These are phyloP conservation scores for Cosmia trapezina DNA, from an alignment of 2,888 invertebrate species.

Conservation along the genomic window DNA sequence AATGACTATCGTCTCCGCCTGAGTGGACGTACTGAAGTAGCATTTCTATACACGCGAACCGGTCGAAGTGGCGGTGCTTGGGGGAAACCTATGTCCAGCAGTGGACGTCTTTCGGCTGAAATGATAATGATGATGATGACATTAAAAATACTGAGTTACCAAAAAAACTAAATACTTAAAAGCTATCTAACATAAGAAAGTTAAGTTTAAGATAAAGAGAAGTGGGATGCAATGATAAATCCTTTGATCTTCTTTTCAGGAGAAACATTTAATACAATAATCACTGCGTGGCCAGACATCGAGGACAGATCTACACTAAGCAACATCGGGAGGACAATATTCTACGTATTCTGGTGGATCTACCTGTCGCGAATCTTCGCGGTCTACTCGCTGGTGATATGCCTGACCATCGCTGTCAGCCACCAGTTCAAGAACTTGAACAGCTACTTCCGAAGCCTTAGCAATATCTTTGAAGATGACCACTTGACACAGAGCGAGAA, in stretches of 20 bases:
- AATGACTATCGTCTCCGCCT: no score
- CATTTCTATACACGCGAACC: no score
- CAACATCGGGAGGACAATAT: slow-evolving; percentile 58
- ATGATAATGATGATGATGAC: neutral
- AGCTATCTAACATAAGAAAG: neutral
- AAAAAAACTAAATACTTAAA: neutral
- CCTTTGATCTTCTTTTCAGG: slow-evolving; percentile 47
- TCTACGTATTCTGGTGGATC: slow-evolving; percentile 73
- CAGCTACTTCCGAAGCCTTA: slow-evolving; percentile 65
- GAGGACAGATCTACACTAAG: slow-evolving; percentile 65
- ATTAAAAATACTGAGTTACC: neutral
- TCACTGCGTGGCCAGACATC: slow-evolving; percentile 76
- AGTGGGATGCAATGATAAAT: neutral
- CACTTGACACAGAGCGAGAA: slow-evolving; percentile 61
- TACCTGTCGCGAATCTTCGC: slow-evolving; percentile 64
- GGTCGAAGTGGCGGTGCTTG: neutral
- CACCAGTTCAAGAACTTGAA: slow-evolving; percentile 68
- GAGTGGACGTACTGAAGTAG: no score
- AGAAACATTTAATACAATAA: slow-evolving; percentile 70
- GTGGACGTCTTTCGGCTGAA: neutral
- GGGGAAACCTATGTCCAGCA: neutral
- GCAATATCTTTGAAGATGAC: slow-evolving; percentile 54
- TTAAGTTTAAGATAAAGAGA: neutral
- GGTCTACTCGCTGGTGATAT: slow-evolving; percentile 67
- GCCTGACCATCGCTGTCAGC: slow-evolving; percentile 68